Base-by-base conservation (phyloP, 2,888 invertebrate genomes). In the Diploptera punctata region DNA sequence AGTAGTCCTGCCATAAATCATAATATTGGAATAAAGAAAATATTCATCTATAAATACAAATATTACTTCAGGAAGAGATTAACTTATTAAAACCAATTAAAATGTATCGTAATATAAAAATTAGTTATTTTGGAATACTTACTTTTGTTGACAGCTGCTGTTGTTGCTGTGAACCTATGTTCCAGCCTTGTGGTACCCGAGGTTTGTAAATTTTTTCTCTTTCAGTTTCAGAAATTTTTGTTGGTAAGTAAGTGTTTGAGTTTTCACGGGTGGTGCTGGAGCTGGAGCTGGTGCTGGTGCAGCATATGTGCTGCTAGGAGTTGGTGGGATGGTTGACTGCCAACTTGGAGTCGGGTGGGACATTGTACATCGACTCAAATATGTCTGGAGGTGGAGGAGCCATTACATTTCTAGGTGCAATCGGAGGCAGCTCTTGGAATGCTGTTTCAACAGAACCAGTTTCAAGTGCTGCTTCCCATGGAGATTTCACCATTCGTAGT, bases 391-490 rank as follows among this genome's bases (percentile, higher is more conserved):
- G 76, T 9, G 78, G 78, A 18, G 77, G 76, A 49, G 76, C 75
- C 18, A 77, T 70, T 29, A 65, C 54, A 4, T 69, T 57, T n/a
- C 72, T 67, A 7, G 76, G 78, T 13, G 73, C 74, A 13, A 71
- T 38, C 4, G 76, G 76, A n/a, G 62, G 61, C 13, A 72, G 75
- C 38, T 87, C 87, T 75, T 88, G 84, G 79, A 91, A 91, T n/a
- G 91, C 91, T 3, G 86, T 83, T 71, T 91, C 91, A 1, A 91
- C 90, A 13, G 88, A 87, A n/a, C 91, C 91, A 21, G 90, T 88
- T 80, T 90, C 87, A 38, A 90, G 80, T n/a, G 91, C 90, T 1
- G 90, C 90, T 77, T 91, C 89, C 91, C 91, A 91, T 0, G 91
- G 91, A 0, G 90, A 88, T 79, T 89, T 88, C 0, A 90, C 83